Evolutionary conservation across 2,888 invertebrate genomes (phyloP).

Genomic region (Icerya purchasi): DNA sequence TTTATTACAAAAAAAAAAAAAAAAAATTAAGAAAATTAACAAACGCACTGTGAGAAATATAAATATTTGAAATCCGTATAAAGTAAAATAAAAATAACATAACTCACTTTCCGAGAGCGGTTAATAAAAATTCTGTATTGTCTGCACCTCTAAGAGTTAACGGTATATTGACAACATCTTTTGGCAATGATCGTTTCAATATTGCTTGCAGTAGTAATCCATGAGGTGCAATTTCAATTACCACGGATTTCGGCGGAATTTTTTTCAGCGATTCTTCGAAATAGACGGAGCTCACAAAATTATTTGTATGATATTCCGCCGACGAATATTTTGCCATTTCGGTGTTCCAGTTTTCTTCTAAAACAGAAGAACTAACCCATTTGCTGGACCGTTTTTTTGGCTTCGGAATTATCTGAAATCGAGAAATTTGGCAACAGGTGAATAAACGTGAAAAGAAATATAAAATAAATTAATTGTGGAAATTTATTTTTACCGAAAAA

Average conservation of each 20-base stretch:
- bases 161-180: conserved; percentile 31
- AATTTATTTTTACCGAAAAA: too few relatives aligned
- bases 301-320: too few relatives aligned
- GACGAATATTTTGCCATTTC: conserved; percentile 42
- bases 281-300: conserved; percentile 41
- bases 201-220: conserved; percentile 43
- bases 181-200: conserved; percentile 35
- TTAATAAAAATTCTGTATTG: conserved; percentile 25
- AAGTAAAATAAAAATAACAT: neutral
- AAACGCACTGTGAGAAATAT: too few relatives aligned
- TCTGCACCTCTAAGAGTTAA: conserved; percentile 35
- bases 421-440: too few relatives aligned
- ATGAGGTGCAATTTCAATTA: conserved; percentile 49
- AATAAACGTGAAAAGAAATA: too few relatives aligned
- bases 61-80: too few relatives aligned
- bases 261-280: conserved; percentile 40
- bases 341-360: too few relatives aligned
- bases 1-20: too few relatives aligned
- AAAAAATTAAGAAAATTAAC: too few relatives aligned
- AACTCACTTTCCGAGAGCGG: conserved; percentile 27
- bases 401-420: conserved; percentile 32
- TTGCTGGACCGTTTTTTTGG: conserved; percentile 44
- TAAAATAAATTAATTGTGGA: too few relatives aligned
- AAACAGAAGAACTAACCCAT: too few relatives aligned
- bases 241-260: conserved; percentile 43